Conservation (phyloP, 64 coral and sea anemone genomes). For the Actinia tenebrosa region DNA sequence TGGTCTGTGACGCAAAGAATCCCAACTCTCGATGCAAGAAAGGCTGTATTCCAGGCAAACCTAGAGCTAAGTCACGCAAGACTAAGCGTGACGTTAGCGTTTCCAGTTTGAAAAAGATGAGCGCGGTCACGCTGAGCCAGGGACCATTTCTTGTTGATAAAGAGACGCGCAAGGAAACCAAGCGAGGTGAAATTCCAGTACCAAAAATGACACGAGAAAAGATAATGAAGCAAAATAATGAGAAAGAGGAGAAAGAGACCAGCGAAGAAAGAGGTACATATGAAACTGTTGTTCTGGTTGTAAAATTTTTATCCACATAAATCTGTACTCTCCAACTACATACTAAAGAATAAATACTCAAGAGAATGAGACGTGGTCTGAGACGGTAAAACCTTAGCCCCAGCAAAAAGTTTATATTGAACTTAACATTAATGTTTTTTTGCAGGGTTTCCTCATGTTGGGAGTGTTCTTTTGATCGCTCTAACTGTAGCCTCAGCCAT, state of each 20-base stretch:
- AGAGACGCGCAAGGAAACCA: neutral
- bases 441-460: conserved; percentile 17
- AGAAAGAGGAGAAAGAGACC: neutral
- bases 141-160: conserved; percentile 40
- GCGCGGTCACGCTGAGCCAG: neutral
- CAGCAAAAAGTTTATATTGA: too few species aligned
- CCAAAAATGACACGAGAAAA: conserved; percentile 10
- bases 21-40: conserved; percentile 65
- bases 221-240: neutral
- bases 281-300: neutral
- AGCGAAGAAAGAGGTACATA: neutral
- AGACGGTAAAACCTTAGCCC: too few species aligned
- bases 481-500: conserved; percentile 71
- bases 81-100: conserved; percentile 3
- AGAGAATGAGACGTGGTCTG: neutral
- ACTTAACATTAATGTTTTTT: neutral
- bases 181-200: neutral
- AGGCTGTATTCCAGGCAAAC: conserved; percentile 36
- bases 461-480: conserved; percentile 42
- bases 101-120: conserved; percentile 13
- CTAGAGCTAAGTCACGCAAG: neutral
- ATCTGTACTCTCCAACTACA: too few species aligned
- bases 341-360: too few species aligned
- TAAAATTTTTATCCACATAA: neutral
- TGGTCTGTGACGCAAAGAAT: conserved; percentile 67